phyloP scores from a whole-genome alignment of 2,113 vertebrate species.

The Abramis brama region DNA sequence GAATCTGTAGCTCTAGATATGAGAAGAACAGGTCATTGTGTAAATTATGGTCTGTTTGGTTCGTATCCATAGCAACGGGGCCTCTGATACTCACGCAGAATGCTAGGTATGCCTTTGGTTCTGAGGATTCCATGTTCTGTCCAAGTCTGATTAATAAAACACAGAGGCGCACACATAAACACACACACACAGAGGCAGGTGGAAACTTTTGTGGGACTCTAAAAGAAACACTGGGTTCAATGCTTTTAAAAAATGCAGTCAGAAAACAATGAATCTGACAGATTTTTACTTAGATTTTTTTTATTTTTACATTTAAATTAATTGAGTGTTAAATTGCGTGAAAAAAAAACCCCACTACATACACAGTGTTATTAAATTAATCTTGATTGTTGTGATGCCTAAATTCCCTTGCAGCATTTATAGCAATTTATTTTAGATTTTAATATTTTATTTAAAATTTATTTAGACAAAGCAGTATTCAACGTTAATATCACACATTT shows the following conservation, averaged over 20 bases:
- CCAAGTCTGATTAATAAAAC: conserved; percentile 39
- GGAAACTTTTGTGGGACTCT: conserved; percentile 20
- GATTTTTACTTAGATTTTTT: too few relatives aligned
- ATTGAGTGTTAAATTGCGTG: too few relatives aligned
- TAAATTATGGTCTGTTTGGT: conserved; percentile 50
- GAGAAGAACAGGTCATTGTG: conserved; percentile 28
- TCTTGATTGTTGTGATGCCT: neutral
- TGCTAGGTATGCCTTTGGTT: conserved; percentile 28
- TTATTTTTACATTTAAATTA: neutral
- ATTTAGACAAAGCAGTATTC: neutral
- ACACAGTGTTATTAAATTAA: neutral
- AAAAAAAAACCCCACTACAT: too few relatives aligned
- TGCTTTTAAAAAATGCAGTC: neutral
- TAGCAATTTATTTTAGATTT: too few relatives aligned
- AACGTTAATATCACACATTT: neutral
- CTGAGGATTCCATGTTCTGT: conserved; percentile 16
- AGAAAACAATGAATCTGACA: conserved; percentile 11
- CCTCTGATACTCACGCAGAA: conserved; percentile 29
- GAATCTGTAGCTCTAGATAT: conserved; percentile 16
- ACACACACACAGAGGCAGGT: conserved; percentile 23
- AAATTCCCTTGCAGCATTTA: neutral
- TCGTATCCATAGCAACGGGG: conserved; percentile 38
- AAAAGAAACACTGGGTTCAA: conserved; percentile 26
- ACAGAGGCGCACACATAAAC: neutral
- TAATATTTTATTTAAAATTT: too few relatives aligned